Percentiles rank a stretch among this genome's conserved stretches.
Conservation (phyloP, 30 jellyfish, hydroid and myxozoan genomes). For the Aurelia aurita region DNA sequence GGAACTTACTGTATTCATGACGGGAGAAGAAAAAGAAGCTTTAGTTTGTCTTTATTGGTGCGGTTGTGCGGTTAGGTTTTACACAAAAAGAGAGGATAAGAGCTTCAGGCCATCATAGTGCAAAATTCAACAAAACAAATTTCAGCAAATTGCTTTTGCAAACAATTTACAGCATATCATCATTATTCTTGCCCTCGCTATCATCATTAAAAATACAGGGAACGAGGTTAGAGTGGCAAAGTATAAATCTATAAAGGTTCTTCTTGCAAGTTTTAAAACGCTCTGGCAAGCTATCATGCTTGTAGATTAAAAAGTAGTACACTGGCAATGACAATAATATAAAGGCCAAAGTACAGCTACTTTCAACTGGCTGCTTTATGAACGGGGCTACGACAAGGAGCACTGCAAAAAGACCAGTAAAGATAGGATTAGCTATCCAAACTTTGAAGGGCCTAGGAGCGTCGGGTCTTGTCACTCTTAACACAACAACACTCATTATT, state of each 20-base stretch:
- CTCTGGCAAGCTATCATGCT: slow-evolving; percentile 12
- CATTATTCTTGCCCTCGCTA: too few species aligned
- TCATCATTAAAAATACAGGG: neutral
- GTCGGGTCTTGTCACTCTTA: slow-evolving; percentile 36
- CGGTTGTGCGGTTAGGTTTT: too few species aligned
- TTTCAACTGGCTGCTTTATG: slow-evolving; percentile 15
- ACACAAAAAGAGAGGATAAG: too few species aligned
- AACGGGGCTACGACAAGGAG: slow-evolving; percentile 28
- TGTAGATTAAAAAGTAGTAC: neutral
- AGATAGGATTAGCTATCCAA: slow-evolving; percentile 38
- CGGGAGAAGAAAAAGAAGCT: too few species aligned
- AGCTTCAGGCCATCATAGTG: too few species aligned
- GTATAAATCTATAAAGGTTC: neutral
- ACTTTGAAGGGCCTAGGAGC: slow-evolving; percentile 53
- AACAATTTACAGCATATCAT: too few species aligned
- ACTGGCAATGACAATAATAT: slow-evolving; percentile 1
- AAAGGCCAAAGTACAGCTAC: neutral
- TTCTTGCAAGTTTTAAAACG: neutral
- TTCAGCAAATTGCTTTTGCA: too few species aligned
- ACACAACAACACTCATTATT: slow-evolving; percentile 29
- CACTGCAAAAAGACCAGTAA: neutral
- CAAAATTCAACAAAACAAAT: too few species aligned
- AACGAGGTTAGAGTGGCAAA: neutral
- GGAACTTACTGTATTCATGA: too few species aligned
- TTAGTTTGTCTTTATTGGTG: too few species aligned